These are phyloP conservation scores for Ctenicera cuprea DNA, from an alignment of 2,888 invertebrate genomes.

Conservation along the genomic window DNA sequence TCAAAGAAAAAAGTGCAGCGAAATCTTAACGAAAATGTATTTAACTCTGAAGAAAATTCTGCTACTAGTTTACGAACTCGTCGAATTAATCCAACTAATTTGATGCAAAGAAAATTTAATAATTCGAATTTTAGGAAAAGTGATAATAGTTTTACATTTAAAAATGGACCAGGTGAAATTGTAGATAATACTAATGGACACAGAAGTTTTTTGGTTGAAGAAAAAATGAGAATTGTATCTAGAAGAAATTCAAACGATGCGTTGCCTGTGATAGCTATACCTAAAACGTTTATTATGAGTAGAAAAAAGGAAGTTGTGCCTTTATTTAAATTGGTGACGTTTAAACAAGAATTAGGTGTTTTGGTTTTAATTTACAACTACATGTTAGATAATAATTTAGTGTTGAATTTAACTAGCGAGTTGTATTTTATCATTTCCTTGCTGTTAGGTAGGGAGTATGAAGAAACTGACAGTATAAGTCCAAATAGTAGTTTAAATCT, in stretches of 20 bases:
- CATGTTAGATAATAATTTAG: conserved; percentile 77
- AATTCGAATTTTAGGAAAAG: conserved; percentile 24
- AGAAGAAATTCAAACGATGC: conserved; percentile 31
- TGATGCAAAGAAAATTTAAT: conserved; percentile 40
- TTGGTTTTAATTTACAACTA: conserved; percentile 77
- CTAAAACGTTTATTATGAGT: conserved; percentile 57
- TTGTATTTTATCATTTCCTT: conserved; percentile 82
- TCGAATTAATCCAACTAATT: conserved; percentile 76
- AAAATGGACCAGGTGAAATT: conserved; percentile 27
- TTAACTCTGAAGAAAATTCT: conserved; percentile 36
- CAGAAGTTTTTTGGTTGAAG: conserved; percentile 59
- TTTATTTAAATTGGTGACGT: conserved; percentile 72
- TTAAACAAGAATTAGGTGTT: conserved; percentile 74
- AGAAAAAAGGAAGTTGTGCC: conserved; percentile 72
- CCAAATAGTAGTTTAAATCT: conserved; percentile 52
- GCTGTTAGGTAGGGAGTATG: conserved; percentile 74
- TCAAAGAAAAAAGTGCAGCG: conserved; percentile 61
- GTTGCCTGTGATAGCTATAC: background rate
- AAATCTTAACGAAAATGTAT: conserved; percentile 45
- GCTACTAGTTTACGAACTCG: conserved; percentile 63
- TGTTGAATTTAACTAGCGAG: conserved; percentile 81
- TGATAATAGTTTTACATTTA: conserved; percentile 37
- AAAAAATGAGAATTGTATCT: conserved; percentile 59
- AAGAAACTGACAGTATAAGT: conserved; percentile 53
- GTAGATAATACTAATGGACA: conserved; percentile 51